Base-by-base conservation (phyloP, 2,888 invertebrate species). In the Gibbula magus region DNA sequence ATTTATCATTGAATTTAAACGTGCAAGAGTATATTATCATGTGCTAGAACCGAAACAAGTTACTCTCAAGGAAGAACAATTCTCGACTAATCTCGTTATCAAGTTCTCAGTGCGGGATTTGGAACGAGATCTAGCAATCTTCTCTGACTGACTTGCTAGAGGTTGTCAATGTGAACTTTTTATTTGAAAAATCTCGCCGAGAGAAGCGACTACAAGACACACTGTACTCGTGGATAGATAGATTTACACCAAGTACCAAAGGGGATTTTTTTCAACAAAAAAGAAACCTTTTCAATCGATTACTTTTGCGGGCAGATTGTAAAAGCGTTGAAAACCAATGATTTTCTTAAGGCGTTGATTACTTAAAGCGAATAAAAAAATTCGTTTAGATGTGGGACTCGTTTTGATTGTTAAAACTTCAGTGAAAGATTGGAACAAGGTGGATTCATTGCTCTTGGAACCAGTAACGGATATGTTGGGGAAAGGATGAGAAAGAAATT, bases 291-390 rank as follows among this genome's bases (percentile, higher is more conserved):
- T 61, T 61, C 25, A 25, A 61, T 25, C 61, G 61, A 61, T 61
- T 61, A 61, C 16, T 61, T 61, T 61, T 61, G 61, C 29, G 61
- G 61, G 61, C 61, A 61, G 61, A 61, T 61, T 61, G 61, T 61
- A 29, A 29, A 61, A 25, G 29, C 29, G 29, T 61, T 61, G 25
- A 29, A 61, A 29, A 29, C 61, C 25, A 61, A 61, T n/a, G 29
- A 25, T 61, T 61, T 61, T 61, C 45, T 45, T 25, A 29, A 61
- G 61, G 29, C 29, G 29, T 29, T 61, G 25, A 61, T 61, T 61
- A 61, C 61, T 61, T 61, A 10, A 61, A 25, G 29, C 29, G 61
- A 61, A 61, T 29, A 61, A 29, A 22, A 54, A 29, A 61, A 29
- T 61, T 29, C 61, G 45, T 45, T 45, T 45, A 45, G 45, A 45